phyloP scores from a whole-genome alignment of 2,797 vertebrate genomes.

The Danio jaintianensis region DNA sequence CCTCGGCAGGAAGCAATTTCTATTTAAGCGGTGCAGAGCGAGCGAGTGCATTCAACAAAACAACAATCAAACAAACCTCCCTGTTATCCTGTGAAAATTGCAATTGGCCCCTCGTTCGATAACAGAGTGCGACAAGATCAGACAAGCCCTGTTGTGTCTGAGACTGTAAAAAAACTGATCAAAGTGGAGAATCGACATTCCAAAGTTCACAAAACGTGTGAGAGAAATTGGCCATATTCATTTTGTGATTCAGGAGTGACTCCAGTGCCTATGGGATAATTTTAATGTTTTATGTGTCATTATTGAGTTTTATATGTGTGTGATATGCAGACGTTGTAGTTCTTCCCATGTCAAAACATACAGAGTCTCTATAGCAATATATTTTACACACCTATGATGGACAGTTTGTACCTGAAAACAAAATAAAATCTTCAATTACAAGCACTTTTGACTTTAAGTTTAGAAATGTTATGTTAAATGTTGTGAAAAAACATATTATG shows the following conservation, averaged over 20 bases:
- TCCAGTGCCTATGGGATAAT: not conserved
- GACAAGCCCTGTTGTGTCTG: constrained; percentile 61
- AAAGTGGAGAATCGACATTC: constrained; percentile 46
- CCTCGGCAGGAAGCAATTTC: constrained; percentile 46
- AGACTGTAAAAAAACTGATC: constrained; percentile 50
- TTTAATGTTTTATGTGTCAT: not conserved
- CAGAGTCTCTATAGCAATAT: not conserved
- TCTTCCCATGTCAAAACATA: not conserved
- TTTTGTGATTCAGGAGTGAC: constrained; percentile 14
- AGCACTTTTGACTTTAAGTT: not conserved
- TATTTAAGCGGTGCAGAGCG: constrained; percentile 38
- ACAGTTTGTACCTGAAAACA: not conserved
- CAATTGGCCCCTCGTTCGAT: constrained; percentile 58
- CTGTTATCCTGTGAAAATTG: constrained; percentile 66
- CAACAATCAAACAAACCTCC: constrained; percentile 50
- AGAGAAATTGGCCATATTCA: not conserved
- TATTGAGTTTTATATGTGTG: not conserved
- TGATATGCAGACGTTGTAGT: not conserved
- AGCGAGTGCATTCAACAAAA: constrained; percentile 46
- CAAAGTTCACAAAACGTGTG: not conserved
- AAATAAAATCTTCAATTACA: not conserved
- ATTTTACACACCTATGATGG: not conserved
- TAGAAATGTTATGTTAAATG: not conserved
- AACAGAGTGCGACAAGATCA: constrained; percentile 63
- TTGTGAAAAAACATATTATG: not conserved